Base-by-base conservation (phyloP, 1,140 invertebrate species). In the Copidosoma floridanum region DNA sequence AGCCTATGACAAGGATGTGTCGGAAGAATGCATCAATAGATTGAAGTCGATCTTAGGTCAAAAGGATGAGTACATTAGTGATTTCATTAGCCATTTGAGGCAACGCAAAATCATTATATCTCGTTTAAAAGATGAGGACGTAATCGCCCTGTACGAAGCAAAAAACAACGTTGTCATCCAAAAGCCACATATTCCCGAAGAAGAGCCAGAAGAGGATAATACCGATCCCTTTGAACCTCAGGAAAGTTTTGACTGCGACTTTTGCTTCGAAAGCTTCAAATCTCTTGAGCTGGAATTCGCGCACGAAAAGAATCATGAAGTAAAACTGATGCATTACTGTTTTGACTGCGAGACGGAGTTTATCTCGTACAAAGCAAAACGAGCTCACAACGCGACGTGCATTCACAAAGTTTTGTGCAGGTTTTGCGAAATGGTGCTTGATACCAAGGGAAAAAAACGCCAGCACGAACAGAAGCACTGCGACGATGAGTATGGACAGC, bases 401-500 rank as follows among this genome's bases (percentile, higher is more conserved):
- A 35, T 72, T 11, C 76, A 74, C 26, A 81, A 80, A 47, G 46
- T 80, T 2, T 59, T 78, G 24, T 81, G 79, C 50, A 72, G 66
- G 48, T 77, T 76, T 54, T 81, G 79, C 23, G 64, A 73, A 35
- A 43, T 63, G 5, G 48, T 74, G 18, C 51, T 78, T 5, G 78
- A 78, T 23, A 78, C 78, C 0, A 78, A 75, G 46, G 77, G 79
- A 0, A 81, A 79, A 26, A 81, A 81, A 32, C 64, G 78, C 5
- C 79, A 79, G 27, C 79, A 80, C 12, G 79, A 81, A 35, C 79
- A 81, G n/a, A 80, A 80, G 46, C 78, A 81, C 53, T 73, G 76
- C n/a, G 79, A 81, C 57, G 69, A 61, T 35, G 57, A 71, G 40
- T 73, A 71, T 40, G 79, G 79, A 3, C 78, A 81, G 41, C 54